Evolutionary conservation across 2,797 vertebrate genomes (phyloP).

Genomic region (Arctocebus calabarensis): DNA sequence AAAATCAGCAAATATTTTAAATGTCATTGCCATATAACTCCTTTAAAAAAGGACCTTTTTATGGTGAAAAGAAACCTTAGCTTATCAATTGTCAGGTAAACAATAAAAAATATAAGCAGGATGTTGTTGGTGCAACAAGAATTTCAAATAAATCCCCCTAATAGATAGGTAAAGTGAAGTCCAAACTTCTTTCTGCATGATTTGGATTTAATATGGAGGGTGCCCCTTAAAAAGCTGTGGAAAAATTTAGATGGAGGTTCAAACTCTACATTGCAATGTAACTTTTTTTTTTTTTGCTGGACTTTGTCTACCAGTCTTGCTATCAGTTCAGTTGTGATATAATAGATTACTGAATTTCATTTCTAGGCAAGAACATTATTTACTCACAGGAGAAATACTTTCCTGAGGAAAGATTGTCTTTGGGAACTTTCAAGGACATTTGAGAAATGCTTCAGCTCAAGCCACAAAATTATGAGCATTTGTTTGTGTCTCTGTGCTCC

Average conservation of each 20-base stretch:
- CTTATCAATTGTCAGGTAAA: neutral
- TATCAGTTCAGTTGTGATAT: slow-evolving; percentile 63
- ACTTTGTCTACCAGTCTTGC: slow-evolving; percentile 46
- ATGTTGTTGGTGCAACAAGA: neutral
- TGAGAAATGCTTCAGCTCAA: slow-evolving; percentile 39
- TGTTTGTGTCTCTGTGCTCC: neutral
- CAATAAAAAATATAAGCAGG: neutral
- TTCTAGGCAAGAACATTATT: slow-evolving; percentile 76
- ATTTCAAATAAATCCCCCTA: slow-evolving; percentile 16
- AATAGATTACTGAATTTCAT: slow-evolving; percentile 78
- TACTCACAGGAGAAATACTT: slow-evolving; percentile 78
- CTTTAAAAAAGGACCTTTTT: neutral
- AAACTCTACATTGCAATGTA: neutral
- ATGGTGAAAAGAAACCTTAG: neutral
- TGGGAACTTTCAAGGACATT: slow-evolving; percentile 73
- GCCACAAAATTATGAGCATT: slow-evolving; percentile 52
- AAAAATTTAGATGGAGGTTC: neutral
- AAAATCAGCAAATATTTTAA: slow-evolving; percentile 27
- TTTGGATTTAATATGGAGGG: slow-evolving; percentile 14
- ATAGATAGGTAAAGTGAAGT: neutral
- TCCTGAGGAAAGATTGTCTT: slow-evolving; percentile 63
- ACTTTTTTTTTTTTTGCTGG: slow-evolving; percentile 69
- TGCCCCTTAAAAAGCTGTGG: neutral
- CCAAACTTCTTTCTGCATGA: neutral
- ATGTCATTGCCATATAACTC: neutral